Conservation (phyloP, 2,797 vertebrate genomes). For the Acanthurus lineatus region DNA sequence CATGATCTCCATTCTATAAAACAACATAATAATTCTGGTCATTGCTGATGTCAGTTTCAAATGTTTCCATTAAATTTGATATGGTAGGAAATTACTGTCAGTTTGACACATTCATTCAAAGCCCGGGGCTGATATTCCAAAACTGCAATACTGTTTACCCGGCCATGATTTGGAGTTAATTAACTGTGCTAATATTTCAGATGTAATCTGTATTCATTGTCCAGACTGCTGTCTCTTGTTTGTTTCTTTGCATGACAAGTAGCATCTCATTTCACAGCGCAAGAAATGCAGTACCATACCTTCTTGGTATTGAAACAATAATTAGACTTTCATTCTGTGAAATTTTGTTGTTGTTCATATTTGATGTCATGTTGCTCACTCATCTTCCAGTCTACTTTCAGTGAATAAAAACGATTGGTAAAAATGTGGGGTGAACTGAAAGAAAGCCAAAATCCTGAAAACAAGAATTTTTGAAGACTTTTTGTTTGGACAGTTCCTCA, state of each 20-base stretch:
- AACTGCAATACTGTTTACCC: conserved; percentile 69
- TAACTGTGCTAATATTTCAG: conserved; percentile 76
- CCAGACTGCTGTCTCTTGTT: conserved; percentile 61
- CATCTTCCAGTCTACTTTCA: neutral
- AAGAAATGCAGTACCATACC: conserved; percentile 22
- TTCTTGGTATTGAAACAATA: conserved; percentile 27
- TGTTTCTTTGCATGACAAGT: conserved; percentile 68
- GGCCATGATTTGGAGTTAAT: conserved; percentile 73
- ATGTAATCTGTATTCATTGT: conserved; percentile 74
- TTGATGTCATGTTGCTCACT: conserved; percentile 21
- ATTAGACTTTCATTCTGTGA: conserved; percentile 33
- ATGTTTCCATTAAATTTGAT: conserved; percentile 71
- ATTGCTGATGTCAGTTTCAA: conserved; percentile 46
- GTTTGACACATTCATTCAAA: conserved; percentile 73
- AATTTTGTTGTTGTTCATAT: conserved; percentile 27
- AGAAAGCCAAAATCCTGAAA: too few relatives aligned
- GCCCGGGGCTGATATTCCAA: conserved; percentile 56
- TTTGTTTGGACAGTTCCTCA: neutral
- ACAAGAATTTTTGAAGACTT: neutral
- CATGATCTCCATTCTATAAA: conserved; percentile 20
- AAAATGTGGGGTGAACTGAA: neutral
- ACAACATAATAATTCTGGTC: conserved; percentile 53
- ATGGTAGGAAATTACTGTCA: conserved; percentile 68
- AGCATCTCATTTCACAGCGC: conserved; percentile 39
- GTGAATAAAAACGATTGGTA: neutral